These are phyloP conservation scores for Lasiurus cinereus DNA, from an alignment of 2,113 vertebrate species.

Conservation along the genomic window DNA sequence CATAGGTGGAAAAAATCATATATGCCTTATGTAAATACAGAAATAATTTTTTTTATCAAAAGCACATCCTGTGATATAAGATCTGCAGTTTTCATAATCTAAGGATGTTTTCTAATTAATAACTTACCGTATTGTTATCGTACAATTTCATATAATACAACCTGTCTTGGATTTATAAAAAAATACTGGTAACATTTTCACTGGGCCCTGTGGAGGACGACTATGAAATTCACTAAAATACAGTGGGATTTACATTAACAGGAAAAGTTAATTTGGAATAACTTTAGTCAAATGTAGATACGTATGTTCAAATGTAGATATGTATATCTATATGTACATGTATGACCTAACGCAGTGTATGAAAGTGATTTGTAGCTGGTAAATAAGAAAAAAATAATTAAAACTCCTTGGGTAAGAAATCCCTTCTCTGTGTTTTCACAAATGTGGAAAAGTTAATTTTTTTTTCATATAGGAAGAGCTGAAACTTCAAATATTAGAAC, in stretches of 20 bases:
- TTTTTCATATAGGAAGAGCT: neutral
- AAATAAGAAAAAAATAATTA: neutral
- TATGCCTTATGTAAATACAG: neutral
- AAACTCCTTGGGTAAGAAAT: neutral
- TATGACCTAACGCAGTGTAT: neutral
- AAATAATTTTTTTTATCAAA: neutral
- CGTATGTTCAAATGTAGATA: too few species aligned
- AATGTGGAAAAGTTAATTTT: neutral
- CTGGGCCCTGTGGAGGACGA: neutral
- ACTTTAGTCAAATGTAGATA: neutral
- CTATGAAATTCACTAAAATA: neutral
- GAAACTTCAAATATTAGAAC: neutral
- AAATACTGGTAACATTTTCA: slow-evolving; percentile 1
- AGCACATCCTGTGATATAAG: neutral
- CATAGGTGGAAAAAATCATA: neutral
- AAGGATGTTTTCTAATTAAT: slow-evolving; percentile 17
- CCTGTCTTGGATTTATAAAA: neutral
- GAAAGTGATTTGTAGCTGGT: neutral
- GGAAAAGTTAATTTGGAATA: neutral
- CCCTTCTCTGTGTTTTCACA: neutral
- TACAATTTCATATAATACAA: neutral
- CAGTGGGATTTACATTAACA: neutral
- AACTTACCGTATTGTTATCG: neutral
- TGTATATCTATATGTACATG: too few species aligned
- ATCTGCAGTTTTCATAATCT: neutral